A percentile compares a stretch with the other conserved stretches of the same genome.
Evolutionary conservation across 2,888 invertebrate genomes (phyloP).

Genomic region (Phortica magna): DNA sequence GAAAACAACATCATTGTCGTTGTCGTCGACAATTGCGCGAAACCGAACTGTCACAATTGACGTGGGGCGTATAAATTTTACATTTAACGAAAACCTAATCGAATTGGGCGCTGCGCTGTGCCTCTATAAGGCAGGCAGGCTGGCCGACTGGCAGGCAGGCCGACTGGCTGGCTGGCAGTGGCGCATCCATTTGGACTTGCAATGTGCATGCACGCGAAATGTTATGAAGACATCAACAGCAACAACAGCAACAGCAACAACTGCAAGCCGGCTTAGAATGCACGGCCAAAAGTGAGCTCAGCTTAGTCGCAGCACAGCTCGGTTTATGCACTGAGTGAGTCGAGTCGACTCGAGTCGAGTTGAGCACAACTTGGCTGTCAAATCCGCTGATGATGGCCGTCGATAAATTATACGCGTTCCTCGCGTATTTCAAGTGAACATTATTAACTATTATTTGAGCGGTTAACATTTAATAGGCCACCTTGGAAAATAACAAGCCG

Average conservation of each 20-base stretch:
- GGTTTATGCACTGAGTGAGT: neutral
- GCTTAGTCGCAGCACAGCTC: too few relatives aligned
- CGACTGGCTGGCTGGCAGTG: conserved; percentile 32
- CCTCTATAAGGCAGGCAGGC: conserved; percentile 64
- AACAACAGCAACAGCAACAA: conserved; percentile 44
- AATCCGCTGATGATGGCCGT: conserved; percentile 60
- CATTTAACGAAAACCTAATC: conserved; percentile 72
- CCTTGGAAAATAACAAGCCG: conserved; percentile 63
- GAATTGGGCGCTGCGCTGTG: conserved; percentile 70
- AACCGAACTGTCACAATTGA: conserved; percentile 71
- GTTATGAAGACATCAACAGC: conserved; percentile 68
- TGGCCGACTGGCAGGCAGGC: conserved; percentile 33
- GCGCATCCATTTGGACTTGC: conserved; percentile 9
- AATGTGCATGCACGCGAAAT: conserved; percentile 1
- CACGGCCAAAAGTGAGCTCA: neutral
- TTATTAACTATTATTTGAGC: conserved; percentile 57
- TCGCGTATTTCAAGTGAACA: conserved; percentile 48
- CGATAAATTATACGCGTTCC: conserved; percentile 59
- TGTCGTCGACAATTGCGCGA: conserved; percentile 47
- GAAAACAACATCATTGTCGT: conserved; percentile 24
- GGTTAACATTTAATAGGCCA: conserved; percentile 64
- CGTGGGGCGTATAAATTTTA: conserved; percentile 74
- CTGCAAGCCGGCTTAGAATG: neutral
- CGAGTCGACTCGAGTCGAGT: neutral
- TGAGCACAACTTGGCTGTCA: conserved; percentile 46